These are phyloP conservation scores for Chrysaora quinquecirrha DNA, from an alignment of 30 jellyfish, hydroid and myxozoan species.

Conservation along the genomic window DNA sequence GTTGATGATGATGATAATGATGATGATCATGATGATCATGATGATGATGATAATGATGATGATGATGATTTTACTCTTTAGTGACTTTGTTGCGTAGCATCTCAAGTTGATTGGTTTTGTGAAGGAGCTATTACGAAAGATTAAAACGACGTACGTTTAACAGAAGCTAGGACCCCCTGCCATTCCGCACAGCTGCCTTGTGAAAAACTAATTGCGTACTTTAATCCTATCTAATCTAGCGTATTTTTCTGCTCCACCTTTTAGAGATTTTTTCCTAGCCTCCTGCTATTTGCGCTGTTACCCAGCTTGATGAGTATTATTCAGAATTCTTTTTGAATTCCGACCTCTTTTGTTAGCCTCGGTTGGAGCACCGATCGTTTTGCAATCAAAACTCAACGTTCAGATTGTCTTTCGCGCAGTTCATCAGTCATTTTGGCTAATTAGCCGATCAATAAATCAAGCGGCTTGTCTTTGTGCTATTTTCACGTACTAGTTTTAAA, in stretches of 20 bases:
- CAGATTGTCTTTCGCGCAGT: conserved; percentile 52
- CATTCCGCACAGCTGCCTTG: conserved; percentile 52
- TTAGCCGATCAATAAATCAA: conserved; percentile 35
- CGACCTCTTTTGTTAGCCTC: conserved; percentile 76
- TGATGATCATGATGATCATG: background rate
- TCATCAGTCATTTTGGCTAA: conserved; percentile 33
- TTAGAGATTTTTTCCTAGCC: conserved; percentile 34
- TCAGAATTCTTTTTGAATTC: conserved; percentile 46
- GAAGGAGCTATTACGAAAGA: too few relatives aligned
- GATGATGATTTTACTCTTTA: background rate
- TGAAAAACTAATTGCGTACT: conserved; percentile 58
- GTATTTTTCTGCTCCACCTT: conserved; percentile 59
- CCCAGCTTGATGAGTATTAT: conserved; percentile 55
- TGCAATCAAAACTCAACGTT: conserved; percentile 49
- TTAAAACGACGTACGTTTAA: too few relatives aligned
- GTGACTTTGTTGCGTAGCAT: background rate
- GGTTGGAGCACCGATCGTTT: conserved; percentile 52
- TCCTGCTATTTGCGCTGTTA: conserved; percentile 53
- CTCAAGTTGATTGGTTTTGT: too few relatives aligned
- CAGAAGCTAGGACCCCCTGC: conserved; percentile 60
- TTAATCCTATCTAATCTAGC: conserved; percentile 44
- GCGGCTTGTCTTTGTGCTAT: conserved; percentile 43
- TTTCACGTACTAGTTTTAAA: background rate
- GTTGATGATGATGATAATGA: background rate
- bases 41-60: background rate